Conservation (phyloP, 2,888 invertebrate genomes). For the Oscheius sp. region DNA sequence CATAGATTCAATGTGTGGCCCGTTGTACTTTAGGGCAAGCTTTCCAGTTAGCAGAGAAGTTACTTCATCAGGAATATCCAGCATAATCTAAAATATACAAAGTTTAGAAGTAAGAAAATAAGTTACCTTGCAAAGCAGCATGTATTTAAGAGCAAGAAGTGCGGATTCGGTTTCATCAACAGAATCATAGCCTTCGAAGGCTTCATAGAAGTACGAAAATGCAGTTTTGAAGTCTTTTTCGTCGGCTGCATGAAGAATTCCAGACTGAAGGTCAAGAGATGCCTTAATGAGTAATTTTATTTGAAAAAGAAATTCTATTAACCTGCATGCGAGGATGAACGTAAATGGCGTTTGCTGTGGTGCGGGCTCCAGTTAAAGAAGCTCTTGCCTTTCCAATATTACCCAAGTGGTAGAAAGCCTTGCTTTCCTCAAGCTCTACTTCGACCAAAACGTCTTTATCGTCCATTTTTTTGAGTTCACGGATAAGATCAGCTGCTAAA, state of each 20-base stretch:
- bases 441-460: slow-evolving; percentile 98
- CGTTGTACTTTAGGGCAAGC: slow-evolving; percentile 91
- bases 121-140: slow-evolving; percentile 94
- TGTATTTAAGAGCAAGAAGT: slow-evolving; percentile 94
- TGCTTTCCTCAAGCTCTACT: slow-evolving; percentile 95
- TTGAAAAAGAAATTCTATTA: neutral
- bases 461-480: slow-evolving; percentile 96
- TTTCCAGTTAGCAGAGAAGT: slow-evolving; percentile 84
- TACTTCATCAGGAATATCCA: slow-evolving; percentile 66
- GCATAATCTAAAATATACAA: slow-evolving; percentile 57
- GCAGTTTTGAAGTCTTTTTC: slow-evolving; percentile 99
- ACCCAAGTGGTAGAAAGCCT: slow-evolving; percentile 95
- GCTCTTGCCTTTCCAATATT: slow-evolving; percentile 87
- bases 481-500: slow-evolving; percentile 78
- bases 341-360: slow-evolving; percentile 99
- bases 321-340: slow-evolving; percentile 98
- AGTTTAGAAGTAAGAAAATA: neutral
- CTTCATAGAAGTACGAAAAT: slow-evolving; percentile 99
- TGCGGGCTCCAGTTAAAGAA: slow-evolving; percentile 94
- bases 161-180: slow-evolving; percentile 87
- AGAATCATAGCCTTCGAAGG: slow-evolving; percentile 93
- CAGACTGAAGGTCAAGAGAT: slow-evolving; percentile 93
- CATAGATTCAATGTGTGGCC: slow-evolving; percentile 93
- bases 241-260: slow-evolving; percentile 98
- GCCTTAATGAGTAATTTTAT: slow-evolving; percentile 76